Evolutionary conservation across 92 coral and sea anemone genomes (phyloP), one percentile per base, ranked within the genome.

Genomic region (Diadumene lineata): DNA sequence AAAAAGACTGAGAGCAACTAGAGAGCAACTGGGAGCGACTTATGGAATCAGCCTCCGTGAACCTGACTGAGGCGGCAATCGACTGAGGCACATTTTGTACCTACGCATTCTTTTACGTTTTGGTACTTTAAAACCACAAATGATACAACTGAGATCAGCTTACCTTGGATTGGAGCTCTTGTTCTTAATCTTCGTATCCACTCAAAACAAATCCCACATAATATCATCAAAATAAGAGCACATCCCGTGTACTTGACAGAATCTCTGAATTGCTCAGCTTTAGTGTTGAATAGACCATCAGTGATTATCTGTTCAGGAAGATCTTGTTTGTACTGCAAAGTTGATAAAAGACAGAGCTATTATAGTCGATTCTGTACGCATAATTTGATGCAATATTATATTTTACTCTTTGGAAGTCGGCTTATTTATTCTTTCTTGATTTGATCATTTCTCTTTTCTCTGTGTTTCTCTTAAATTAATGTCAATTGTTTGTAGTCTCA

Each of bases 211-310:
- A 87, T 72, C 13, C 88, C 87, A 31, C 34, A 56, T 15, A 64
- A 11, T 7, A 78, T 21, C 9, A 78, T 50, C 33, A 74, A n/a
- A 25, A 77, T 63, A 17, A 83, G 43, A 2, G 23, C 2, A 2
- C 53, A 50, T 56, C 62, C n/a, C 15, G 88, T 81, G 82, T 64
- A 78, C 18, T 53, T 43, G 27, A 87, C 31, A 15, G 85, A 76
- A 26, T 73, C 70, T 0, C 31, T 61, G 60, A 83, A 87, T 53
- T 63, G 18, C 1, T 72, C 64, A 8, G 87, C 62, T 17, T 56
- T 29, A 32, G 60, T 62, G 72, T 87, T 88, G 50, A 82, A 66
- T 60, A 87, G 50, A 34, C 88, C 88, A 15, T 84, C 64, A 0
- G 85, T 30, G 26, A 79, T 55, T 11, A 51, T 51, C 60, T 31